These are phyloP conservation scores for Dromaius novaehollandiae DNA, from an alignment of 2,113 vertebrate species.

Conservation along the genomic window DNA sequence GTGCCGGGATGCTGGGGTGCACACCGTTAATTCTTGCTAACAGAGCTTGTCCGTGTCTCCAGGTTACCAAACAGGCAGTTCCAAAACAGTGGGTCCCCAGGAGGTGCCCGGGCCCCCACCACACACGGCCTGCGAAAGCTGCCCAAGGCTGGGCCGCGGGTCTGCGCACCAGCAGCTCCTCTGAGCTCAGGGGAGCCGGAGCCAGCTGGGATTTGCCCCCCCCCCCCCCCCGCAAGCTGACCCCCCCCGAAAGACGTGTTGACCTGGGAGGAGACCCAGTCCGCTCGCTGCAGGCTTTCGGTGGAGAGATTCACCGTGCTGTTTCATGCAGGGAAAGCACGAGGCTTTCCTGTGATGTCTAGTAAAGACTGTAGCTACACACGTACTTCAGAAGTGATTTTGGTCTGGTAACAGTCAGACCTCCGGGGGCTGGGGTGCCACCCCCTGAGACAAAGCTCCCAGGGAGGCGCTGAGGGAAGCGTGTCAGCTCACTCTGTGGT, in stretches of 20 bases:
- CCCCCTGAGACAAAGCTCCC: fast-evolving
- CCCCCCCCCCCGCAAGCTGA: too few relatives aligned
- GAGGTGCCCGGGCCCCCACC: slow-evolving; percentile 54
- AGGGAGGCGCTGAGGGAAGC: background rate
- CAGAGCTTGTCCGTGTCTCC: slow-evolving; percentile 74
- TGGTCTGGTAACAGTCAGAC: background rate
- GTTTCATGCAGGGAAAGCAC: background rate
- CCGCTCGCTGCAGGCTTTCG: background rate
- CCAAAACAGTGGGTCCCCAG: slow-evolving; percentile 68
- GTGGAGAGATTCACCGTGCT: background rate
- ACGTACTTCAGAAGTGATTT: background rate
- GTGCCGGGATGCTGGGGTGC: slow-evolving; percentile 77
- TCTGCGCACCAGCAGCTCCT: too few relatives aligned
- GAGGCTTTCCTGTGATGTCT: background rate
- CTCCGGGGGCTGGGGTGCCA: background rate
- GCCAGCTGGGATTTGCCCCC: background rate
- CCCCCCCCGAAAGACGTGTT: background rate
- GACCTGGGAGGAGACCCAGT: background rate
- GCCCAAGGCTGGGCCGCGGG: background rate
- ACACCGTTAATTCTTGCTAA: slow-evolving; percentile 83
- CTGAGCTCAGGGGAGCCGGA: background rate
- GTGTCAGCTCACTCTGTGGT: fast-evolving
- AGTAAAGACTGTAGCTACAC: background rate
- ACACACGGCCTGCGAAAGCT: slow-evolving; percentile 66
- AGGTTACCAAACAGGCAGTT: slow-evolving; percentile 73